Percentiles rank a stretch among this genome's conserved stretches.
phyloP scores from a whole-genome alignment of 2,113 vertebrate species.

The sheep (Ovis aries) region DNA sequence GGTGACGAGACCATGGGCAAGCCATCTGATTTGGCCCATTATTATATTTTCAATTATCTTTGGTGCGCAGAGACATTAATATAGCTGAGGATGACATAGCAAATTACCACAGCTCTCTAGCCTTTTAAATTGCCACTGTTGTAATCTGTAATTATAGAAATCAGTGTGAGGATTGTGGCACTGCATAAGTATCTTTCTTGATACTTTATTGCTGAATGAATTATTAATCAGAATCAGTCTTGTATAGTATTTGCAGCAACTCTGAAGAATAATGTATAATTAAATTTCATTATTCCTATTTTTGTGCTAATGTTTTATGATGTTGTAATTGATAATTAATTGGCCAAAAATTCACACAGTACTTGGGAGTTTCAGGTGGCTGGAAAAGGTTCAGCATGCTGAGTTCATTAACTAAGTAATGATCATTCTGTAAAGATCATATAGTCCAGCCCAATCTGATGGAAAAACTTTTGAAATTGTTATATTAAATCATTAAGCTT shows the following conservation, averaged over 20 bases:
- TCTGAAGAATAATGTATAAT: conserved; percentile 86
- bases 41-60: conserved; percentile 82
- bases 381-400: conserved; percentile 77
- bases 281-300: conserved; percentile 88
- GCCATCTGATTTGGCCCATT: conserved; percentile 65
- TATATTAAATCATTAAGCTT: conserved; percentile 82
- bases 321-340: conserved; percentile 90
- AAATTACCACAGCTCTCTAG: conserved; percentile 85
- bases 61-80: conserved; percentile 79
- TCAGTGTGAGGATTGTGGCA: conserved; percentile 87
- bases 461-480: conserved; percentile 76
- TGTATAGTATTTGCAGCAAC: conserved; percentile 87
- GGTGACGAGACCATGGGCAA: conserved; percentile 46
- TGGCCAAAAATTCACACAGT: conserved; percentile 82
- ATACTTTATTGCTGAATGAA: conserved; percentile 89
- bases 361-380: conserved; percentile 80
- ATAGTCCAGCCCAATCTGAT: conserved; percentile 71
- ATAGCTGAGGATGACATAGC: conserved; percentile 85
- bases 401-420: conserved; percentile 82
- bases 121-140: conserved; percentile 88
- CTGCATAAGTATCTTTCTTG: conserved; percentile 87
- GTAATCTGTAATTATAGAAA: conserved; percentile 90
- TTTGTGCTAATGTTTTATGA: conserved; percentile 86
- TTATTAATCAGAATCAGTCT: conserved; percentile 90
- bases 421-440: conserved; percentile 77